Percentiles rank a stretch among this genome's conserved stretches.
Evolutionary conservation across 2,113 vertebrate species (phyloP).

Genomic region (Elachura formosa): DNA sequence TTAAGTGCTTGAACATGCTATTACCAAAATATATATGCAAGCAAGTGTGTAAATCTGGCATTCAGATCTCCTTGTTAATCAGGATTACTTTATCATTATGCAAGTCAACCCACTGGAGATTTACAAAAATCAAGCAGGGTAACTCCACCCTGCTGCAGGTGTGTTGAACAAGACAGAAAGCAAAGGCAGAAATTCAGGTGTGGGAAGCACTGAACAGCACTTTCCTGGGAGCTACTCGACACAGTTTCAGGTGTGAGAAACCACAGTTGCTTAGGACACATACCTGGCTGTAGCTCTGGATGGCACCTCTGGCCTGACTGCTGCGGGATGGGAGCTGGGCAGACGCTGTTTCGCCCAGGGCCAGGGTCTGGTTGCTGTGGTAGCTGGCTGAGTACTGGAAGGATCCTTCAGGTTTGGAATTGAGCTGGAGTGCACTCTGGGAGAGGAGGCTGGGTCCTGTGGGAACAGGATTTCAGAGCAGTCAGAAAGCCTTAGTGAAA

Average conservation of each 20-base stretch:
- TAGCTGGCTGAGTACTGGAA: conserved; percentile 98
- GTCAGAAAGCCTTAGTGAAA: conserved; percentile 79
- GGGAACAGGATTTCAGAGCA: conserved; percentile 80
- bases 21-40: neutral
- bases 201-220: fast-evolving
- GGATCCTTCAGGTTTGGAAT: conserved; percentile 94
- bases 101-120: neutral
- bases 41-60: neutral
- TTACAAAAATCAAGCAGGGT: neutral
- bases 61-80: neutral
- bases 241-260: neutral
- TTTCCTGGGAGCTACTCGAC: neutral
- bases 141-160: neutral
- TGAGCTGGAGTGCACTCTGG: conserved; percentile 97
- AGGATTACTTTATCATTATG: neutral
- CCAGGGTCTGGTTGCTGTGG: conserved; percentile 98
- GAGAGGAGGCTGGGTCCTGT: conserved; percentile 94
- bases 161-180: neutral
- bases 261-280: neutral
- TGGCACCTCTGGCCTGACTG: conserved; percentile 84
- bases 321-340: conserved; percentile 84
- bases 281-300: conserved; percentile 98
- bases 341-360: conserved; percentile 83
- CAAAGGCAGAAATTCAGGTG: neutral
- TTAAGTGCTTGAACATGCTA: neutral